Percentiles rank a stretch among this genome's conserved stretches.
phyloP scores from a whole-genome alignment of 1,140 invertebrate genomes.

The Drosophila malerkotliana region DNA sequence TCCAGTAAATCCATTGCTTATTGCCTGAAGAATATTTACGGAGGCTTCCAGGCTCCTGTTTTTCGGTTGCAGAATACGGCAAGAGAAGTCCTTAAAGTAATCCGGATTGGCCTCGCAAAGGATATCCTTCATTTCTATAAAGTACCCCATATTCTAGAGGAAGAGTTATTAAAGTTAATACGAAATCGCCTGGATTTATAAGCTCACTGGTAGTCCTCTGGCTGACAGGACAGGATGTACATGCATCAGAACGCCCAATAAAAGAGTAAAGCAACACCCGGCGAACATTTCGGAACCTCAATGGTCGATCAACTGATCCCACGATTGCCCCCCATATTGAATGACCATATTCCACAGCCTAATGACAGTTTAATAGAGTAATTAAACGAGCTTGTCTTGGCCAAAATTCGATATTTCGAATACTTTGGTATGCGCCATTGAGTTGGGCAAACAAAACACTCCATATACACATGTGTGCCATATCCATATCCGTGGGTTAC shows the following conservation, averaged over 20 bases:
- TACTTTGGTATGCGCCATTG: constrained; percentile 31
- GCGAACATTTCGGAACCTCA: constrained; percentile 34
- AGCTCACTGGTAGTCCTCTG: constrained; percentile 20
- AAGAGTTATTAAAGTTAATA: background rate
- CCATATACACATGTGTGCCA: constrained; percentile 18
- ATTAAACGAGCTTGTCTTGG: constrained; percentile 30
- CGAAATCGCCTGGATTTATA: background rate
- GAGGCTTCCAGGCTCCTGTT: constrained; percentile 41
- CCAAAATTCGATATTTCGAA: constrained; percentile 19
- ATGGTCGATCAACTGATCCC: constrained; percentile 9
- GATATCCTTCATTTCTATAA: constrained; percentile 43
- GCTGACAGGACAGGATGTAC: constrained; percentile 25
- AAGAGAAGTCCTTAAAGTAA: constrained; percentile 30
- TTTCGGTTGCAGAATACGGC: constrained; percentile 20
- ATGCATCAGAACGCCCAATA: background rate
- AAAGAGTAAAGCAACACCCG: background rate
- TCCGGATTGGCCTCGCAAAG: constrained; percentile 44
- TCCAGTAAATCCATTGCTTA: constrained; percentile 12
- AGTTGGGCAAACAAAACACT: constrained; percentile 19
- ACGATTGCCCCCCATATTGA: constrained; percentile 19
- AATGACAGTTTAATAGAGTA: constrained; percentile 48
- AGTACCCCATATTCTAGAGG: constrained; percentile 53
- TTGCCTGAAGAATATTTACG: constrained; percentile 16
- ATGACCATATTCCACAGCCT: constrained; percentile 15
- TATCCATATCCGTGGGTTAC: constrained; percentile 23